Percentiles rank a stretch among this genome's conserved stretches.
phyloP scores from a whole-genome alignment of 2,113 vertebrate genomes.

The Hydrochoerus hydrochaeris region DNA sequence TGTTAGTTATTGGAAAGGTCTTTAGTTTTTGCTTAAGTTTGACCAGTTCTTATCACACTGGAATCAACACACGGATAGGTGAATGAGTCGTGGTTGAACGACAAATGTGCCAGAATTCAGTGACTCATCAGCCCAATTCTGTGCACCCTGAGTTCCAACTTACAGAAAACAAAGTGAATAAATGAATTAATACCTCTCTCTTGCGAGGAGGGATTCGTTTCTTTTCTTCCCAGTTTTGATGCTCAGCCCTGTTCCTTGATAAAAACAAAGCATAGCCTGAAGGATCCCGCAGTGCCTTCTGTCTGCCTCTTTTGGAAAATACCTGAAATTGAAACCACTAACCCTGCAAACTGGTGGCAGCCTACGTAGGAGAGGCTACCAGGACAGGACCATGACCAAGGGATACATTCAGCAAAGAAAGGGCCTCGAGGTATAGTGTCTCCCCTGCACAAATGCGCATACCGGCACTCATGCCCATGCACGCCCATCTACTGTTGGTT shows the following conservation, averaged over 20 bases:
- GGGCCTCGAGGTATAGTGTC: not conserved
- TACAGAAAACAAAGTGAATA: not conserved
- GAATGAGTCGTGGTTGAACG: not conserved
- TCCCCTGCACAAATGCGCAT: not conserved
- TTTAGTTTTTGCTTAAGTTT: not conserved
- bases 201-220: not conserved
- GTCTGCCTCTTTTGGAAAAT: not conserved
- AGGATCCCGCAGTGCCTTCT: not conserved
- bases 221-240: not conserved
- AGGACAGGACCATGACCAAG: not conserved
- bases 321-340: not conserved
- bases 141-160: not conserved
- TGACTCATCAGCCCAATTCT: not conserved
- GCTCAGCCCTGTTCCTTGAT: not conserved
- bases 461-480: rapidly evolving
- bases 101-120: not conserved
- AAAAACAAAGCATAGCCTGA: not conserved
- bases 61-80: not conserved
- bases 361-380: not conserved
- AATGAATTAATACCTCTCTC: not conserved
- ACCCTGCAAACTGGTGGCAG: not conserved
- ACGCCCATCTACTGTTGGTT: not conserved
- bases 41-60: not conserved
- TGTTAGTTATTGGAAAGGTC: too few relatives aligned
- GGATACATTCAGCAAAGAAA: not conserved